Evolutionary conservation across 2,113 vertebrate species (phyloP).

Genomic region (Otus sunia): DNA sequence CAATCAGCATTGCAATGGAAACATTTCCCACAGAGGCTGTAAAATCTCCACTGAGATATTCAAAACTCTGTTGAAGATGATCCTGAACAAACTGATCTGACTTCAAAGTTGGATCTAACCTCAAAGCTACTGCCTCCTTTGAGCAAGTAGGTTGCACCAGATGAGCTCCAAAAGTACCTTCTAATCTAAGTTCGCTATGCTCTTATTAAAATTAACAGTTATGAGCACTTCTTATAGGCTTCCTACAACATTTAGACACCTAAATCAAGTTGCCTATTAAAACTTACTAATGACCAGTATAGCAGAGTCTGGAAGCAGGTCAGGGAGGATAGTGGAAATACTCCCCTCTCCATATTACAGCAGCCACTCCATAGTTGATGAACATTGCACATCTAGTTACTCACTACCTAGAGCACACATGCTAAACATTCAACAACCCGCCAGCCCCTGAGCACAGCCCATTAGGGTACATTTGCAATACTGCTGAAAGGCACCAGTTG

Average conservation of each 20-base stretch:
- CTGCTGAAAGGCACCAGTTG: background rate
- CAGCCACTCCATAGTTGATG: background rate
- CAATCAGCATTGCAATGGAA: background rate
- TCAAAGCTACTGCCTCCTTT: background rate
- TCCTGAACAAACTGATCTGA: background rate
- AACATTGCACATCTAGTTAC: background rate
- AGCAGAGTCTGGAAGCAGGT: background rate
- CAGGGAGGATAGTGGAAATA: background rate
- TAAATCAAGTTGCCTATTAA: background rate
- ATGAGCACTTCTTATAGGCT: background rate
- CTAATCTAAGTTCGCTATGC: background rate
- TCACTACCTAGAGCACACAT: background rate
- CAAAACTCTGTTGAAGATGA: background rate
- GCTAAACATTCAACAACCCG: background rate
- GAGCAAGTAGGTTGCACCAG: background rate
- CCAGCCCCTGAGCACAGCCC: background rate
- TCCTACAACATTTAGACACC: background rate
- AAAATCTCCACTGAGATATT: background rate
- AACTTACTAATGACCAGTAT: background rate
- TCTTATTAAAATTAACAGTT: background rate
- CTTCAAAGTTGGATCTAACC: background rate
- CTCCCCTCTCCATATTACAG: background rate
- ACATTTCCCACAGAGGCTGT: background rate
- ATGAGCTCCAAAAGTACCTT: background rate
- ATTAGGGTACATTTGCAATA: background rate